These are phyloP conservation scores for Onychomys torridus DNA, from an alignment of 2,797 vertebrate species.

Conservation along the genomic window DNA sequence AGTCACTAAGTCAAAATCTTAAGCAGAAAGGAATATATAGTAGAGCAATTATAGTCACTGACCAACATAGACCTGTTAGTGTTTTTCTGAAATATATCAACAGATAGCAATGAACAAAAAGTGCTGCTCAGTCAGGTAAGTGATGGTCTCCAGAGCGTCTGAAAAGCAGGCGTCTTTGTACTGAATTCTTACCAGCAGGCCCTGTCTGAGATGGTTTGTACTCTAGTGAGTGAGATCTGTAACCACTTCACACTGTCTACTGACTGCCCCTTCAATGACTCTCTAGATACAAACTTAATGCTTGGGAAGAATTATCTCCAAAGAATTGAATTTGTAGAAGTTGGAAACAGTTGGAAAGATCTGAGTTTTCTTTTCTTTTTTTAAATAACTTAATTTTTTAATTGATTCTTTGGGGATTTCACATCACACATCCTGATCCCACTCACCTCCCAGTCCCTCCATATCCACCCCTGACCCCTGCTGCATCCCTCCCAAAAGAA, in stretches of 20 bases:
- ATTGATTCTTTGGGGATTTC: background rate
- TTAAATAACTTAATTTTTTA: background rate
- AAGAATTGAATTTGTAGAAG: slow-evolving; percentile 16
- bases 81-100: slow-evolving; percentile 8
- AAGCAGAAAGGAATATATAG: background rate
- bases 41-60: background rate
- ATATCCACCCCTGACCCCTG: background rate
- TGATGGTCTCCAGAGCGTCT: background rate
- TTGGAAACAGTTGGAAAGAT: background rate
- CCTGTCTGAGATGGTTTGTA: background rate
- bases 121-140: background rate
- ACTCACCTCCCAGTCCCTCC: background rate
- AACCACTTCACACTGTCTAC: background rate
- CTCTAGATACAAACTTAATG: slow-evolving; percentile 1
- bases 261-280: background rate
- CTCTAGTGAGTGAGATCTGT: background rate
- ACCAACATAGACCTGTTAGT: background rate
- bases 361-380: background rate
- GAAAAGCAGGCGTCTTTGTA: slow-evolving; percentile 6
- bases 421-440: background rate
- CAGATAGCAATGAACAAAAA: background rate
- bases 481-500: background rate
- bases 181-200: background rate
- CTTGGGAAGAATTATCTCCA: background rate
- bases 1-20: slow-evolving; percentile 49